phyloP scores from a whole-genome alignment of 2,797 vertebrate species.

The Etheostoma perlongum region DNA sequence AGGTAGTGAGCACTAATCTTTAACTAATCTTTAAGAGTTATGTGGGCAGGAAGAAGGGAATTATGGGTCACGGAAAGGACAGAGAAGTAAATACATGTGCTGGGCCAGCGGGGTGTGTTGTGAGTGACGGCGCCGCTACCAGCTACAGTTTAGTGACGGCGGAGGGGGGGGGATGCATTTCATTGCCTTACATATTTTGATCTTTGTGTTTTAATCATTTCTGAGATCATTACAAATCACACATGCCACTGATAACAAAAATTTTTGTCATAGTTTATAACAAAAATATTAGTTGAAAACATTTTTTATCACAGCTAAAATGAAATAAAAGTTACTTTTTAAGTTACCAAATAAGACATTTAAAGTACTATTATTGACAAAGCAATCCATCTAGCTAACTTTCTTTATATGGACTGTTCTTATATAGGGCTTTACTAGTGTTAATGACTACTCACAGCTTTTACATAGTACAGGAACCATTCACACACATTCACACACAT shows the following conservation, averaged over 20 bases:
- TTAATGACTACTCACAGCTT: no score
- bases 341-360: no score
- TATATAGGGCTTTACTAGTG: no score
- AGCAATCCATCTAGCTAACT: background rate
- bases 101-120: conserved; percentile 32
- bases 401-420: background rate
- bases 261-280: no score
- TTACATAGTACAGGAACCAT: no score
- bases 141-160: no score
- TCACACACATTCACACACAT: no score
- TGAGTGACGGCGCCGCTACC: conserved; percentile 31
- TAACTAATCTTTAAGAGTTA: conserved; percentile 78
- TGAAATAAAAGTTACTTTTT: background rate
- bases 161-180: conserved; percentile 18
- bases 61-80: conserved; percentile 81
- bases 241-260: background rate
- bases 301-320: background rate
- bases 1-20: conserved; percentile 67
- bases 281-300: background rate
- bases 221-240: background rate
- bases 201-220: conserved; percentile 10
- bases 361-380: no score
- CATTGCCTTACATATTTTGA: background rate
- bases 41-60: conserved; percentile 81
- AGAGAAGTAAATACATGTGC: conserved; percentile 54